Conservation (phyloP, 2,797 vertebrate species). For the Danio jaintianensis region DNA sequence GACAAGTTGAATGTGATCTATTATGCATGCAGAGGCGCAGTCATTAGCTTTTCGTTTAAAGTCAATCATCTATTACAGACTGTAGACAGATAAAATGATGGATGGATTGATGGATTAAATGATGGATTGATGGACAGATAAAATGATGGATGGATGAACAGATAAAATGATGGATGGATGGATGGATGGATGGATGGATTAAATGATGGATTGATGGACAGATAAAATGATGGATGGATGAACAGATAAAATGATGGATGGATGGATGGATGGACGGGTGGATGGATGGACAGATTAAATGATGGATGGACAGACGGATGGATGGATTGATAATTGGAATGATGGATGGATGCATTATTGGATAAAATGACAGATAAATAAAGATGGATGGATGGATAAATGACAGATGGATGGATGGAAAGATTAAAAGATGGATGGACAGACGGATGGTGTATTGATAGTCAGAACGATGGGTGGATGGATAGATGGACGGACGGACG, state of each 20-base stretch:
- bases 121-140: background rate
- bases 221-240: background rate
- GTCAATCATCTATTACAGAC: background rate
- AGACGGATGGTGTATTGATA: rapidly evolving
- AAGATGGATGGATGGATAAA: background rate
- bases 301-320: background rate
- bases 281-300: background rate
- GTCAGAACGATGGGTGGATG: rapidly evolving
- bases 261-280: too few relatives aligned
- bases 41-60: constrained; percentile 7
- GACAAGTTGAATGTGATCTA: background rate
- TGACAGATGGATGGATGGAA: background rate
- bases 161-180: background rate
- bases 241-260: background rate
- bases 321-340: background rate
- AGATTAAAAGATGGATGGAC: background rate
- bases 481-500: rapidly evolving
- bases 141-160: background rate
- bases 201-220: background rate
- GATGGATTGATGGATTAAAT: background rate
- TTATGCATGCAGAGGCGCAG: constrained; percentile 6
- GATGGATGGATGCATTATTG: background rate
- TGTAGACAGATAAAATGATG: background rate
- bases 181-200: background rate
- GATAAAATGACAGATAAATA: background rate